phyloP scores from a whole-genome alignment of 2,113 vertebrate genomes.

The Cryptomyrus ogoouensis region DNA sequence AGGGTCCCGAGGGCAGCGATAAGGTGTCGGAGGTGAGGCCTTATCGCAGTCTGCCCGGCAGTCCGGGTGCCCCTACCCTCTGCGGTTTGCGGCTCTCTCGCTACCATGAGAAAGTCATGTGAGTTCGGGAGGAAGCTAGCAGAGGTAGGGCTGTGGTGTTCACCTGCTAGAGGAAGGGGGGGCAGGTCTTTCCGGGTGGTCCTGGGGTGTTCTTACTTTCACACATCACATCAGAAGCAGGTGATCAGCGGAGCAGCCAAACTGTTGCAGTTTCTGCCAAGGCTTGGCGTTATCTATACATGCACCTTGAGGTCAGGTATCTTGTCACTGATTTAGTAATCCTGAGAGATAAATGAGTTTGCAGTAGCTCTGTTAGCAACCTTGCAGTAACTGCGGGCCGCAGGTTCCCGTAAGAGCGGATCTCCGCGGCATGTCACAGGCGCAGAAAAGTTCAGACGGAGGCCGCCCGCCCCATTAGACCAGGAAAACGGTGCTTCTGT shows the following conservation, averaged over 20 bases:
- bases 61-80: background rate
- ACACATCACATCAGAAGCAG: background rate
- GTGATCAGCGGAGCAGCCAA: background rate
- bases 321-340: background rate
- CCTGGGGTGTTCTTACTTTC: background rate
- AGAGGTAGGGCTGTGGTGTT: background rate
- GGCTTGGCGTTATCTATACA: background rate
- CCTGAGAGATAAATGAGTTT: background rate
- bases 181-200: background rate
- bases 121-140: background rate
- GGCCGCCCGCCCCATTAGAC: background rate
- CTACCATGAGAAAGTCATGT: background rate
- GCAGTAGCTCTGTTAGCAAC: background rate
- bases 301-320: background rate
- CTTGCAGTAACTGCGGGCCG: background rate
- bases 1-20: conserved; percentile 71
- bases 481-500: background rate
- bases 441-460: background rate
- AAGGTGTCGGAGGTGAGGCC: conserved; percentile 57
- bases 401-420: background rate
- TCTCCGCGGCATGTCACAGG: background rate
- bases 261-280: background rate
- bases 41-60: background rate
- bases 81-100: background rate
- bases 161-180: background rate